A percentile compares a stretch with the other conserved stretches of the same genome.
These are phyloP conservation scores for Brenthis ino DNA, from an alignment of 2,888 invertebrate species.

Conservation along the genomic window DNA sequence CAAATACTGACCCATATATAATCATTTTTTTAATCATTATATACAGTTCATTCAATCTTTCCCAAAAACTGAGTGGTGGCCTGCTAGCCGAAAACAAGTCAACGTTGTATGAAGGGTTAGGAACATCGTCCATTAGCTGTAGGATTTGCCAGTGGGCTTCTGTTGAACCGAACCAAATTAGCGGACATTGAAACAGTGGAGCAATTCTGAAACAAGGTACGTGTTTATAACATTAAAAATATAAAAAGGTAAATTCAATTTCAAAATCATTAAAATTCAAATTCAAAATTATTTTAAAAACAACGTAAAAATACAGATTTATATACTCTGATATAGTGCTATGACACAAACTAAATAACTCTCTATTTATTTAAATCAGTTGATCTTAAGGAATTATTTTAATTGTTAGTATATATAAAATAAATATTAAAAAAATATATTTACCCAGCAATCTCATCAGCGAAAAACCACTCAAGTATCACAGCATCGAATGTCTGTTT, in stretches of 20 bases:
- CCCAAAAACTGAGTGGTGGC: conserved; percentile 54
- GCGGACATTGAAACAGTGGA: conserved; percentile 56
- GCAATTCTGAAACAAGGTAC: conserved; percentile 53
- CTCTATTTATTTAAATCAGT: no score
- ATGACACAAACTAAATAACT: no score
- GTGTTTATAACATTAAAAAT: not conserved
- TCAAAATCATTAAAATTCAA: no score
- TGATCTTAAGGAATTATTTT: no score
- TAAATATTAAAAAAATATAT: conserved; percentile 13
- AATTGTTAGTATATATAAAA: not conserved
- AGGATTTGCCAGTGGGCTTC: conserved; percentile 61
- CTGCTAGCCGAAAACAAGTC: conserved; percentile 52
- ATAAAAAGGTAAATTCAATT: no score
- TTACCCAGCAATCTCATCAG: conserved; percentile 54
- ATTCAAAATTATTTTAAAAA: no score
- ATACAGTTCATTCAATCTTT: conserved; percentile 51
- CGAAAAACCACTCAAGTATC: conserved; percentile 62
- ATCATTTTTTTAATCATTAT: conserved; percentile 47
- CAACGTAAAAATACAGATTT: no score
- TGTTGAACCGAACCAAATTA: conserved; percentile 61
- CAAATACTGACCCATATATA: conserved; percentile 51
- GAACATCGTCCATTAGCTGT: conserved; percentile 56
- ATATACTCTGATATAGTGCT: no score
- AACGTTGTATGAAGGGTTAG: conserved; percentile 60
- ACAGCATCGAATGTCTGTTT: conserved; percentile 59